Evolutionary conservation across 2,113 vertebrate species (phyloP), one percentile per base, ranked within the genome.

Genomic region (Etheostoma spectabile): DNA sequence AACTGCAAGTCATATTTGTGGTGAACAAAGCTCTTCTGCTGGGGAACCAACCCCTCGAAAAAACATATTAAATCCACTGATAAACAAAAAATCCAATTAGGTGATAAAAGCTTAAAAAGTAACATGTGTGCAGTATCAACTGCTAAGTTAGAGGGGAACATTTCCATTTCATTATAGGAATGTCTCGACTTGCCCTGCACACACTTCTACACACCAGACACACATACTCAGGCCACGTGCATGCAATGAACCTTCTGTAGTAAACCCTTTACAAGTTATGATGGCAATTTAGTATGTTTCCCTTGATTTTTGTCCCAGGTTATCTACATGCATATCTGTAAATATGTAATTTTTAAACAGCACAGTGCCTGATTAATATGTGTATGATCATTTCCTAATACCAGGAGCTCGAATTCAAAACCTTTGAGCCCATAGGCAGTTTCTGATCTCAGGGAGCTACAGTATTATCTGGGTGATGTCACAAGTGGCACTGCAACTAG

Each of bases 31-130:
- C 55, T 27, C 21, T 76, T 74, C 60, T 64, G 42, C 77, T 84
- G n/a, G 22, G 65, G 67, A 79, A 24, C 5, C 11, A 61, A 76
- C 53, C 64, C 48, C 53, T 63, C 66, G 16, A 78, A 82, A 38
- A 86, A 84, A 84, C 55, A 71, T 8, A 79, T 82, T 52, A 52
- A 83, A 83, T 91, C 79, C 63, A 83, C 46, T 52, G 69, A 80
- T 85, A 56, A 89, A 78, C 33, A 49, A 65, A 24, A 83, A 83
- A 83, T 81, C 53, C 68, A 83, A 73, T 67, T 48, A 79, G 85
- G 48, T 75, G 77, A 74, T 52, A 75, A 67, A 62, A 59, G 48
- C 27, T n/a, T 7, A 72, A 52, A 72, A 83, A 22, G 21, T 53
- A 76, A 66, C 75, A 49, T 79, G 56, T 64, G 48, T n/a, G 38